phyloP scores from a whole-genome alignment of 1,140 invertebrate genomes.

The Caenorhabditis briggsae region DNA sequence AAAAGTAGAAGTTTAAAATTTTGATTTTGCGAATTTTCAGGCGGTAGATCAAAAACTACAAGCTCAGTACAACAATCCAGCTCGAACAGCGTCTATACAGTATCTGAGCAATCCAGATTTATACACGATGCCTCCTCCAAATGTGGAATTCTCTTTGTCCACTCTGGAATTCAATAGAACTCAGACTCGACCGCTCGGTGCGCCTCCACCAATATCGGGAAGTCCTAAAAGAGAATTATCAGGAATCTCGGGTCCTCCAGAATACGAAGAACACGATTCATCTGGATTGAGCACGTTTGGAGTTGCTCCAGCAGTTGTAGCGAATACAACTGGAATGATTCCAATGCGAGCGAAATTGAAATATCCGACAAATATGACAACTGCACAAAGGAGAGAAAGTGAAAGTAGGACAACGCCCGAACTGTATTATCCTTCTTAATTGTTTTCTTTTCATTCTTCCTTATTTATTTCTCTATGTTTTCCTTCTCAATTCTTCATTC shows the following conservation, averaged over 20 bases:
- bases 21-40: not conserved
- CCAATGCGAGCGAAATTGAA: slow-evolving; percentile 61
- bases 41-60: slow-evolving; percentile 56
- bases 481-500: not conserved
- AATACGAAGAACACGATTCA: slow-evolving; percentile 40
- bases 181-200: slow-evolving; percentile 19
- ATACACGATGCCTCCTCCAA: slow-evolving; percentile 18
- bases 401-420: not conserved
- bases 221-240: slow-evolving; percentile 34
- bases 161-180: slow-evolving; percentile 38
- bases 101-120: slow-evolving; percentile 15
- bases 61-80: slow-evolving; percentile 48
- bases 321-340: slow-evolving; percentile 44
- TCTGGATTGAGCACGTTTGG: slow-evolving; percentile 33
- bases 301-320: slow-evolving; percentile 20
- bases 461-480: not conserved
- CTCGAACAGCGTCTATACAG: slow-evolving; percentile 56
- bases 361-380: slow-evolving; percentile 39
- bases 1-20: not conserved
- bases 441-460: not conserved
- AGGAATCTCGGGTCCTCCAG: slow-evolving; percentile 41
- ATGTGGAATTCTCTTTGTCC: slow-evolving; percentile 18
- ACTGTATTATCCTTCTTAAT: slow-evolving; percentile 24
- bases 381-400: slow-evolving; percentile 5
- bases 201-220: slow-evolving; percentile 12